phyloP scores from a whole-genome alignment of 2,888 invertebrate species.

The Cataglyphis cursor region DNA sequence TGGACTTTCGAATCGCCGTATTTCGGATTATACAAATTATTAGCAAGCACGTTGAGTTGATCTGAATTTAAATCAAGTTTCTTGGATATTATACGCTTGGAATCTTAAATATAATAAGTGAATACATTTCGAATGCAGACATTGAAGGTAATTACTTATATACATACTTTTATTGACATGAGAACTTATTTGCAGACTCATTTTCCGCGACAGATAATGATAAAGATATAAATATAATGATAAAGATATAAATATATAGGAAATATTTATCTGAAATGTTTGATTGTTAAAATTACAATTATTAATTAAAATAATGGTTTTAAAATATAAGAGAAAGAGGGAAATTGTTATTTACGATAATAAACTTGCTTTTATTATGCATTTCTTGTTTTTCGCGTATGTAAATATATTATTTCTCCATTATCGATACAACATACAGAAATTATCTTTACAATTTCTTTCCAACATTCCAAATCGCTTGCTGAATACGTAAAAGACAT shows the following conservation, averaged over 20 bases:
- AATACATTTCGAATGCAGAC: neutral
- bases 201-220: neutral
- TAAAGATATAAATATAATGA: neutral
- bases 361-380: neutral
- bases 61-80: neutral
- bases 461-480: conserved; percentile 31
- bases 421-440: neutral
- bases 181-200: neutral
- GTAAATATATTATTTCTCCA: neutral
- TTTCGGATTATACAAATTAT: conserved; percentile 6
- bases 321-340: neutral
- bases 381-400: neutral
- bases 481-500: conserved; percentile 32
- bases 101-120: neutral
- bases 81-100: neutral
- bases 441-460: conserved; percentile 19
- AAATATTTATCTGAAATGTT: neutral
- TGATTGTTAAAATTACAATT: neutral
- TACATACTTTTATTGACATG: neutral
- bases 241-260: neutral
- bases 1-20: conserved; percentile 11
- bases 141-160: neutral
- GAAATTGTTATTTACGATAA: neutral
- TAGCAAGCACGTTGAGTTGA: neutral
- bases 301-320: neutral